Base-by-base conservation (phyloP, 2,113 vertebrate genomes). In the Caloenas nicobarica region DNA sequence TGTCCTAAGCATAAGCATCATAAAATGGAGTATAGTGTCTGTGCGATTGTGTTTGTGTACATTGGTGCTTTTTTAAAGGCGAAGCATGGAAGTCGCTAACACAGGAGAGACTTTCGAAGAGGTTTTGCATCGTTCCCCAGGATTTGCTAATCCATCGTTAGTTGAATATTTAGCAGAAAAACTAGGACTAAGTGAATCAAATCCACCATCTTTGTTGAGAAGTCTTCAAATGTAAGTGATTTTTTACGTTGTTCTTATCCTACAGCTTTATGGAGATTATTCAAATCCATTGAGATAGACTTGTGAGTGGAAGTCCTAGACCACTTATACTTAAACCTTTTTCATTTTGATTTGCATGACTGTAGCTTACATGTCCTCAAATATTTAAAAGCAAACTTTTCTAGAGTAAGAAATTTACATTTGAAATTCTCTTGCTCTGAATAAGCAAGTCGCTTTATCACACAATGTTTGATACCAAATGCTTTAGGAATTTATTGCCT, bases 201-300 rank as follows among this genome's bases (percentile, higher is more conserved):
- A 98, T 73, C 99, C 99, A n/a, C 99, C 99, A 3, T 99, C 99
- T 19, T 98, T 99, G 97, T 99, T 99, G 98, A 98, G 99, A 97
- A 99, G 99, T 76, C 98, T 99, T 36, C 99, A 99, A 94, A 99
- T 99, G 99, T 99, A 98, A 92, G 81, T 94, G 92, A 71, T 82
- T 85, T 19, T 92, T 53, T 71, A 11, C 65, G 6, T 89, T 95
- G 51, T 83, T 81, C 57, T 58, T 73, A 13, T 73, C 38, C 78
- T 73, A 1, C 90, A 81, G 58, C 81, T 87, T 87, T 82, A 38
- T 88, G 56, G 42, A 88, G 78, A 88, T 93, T 91, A 88, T 64
- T 93, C 24, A 93, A 73, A 92, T 93, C 83, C 62, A 24, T 36
- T 86, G 80, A 92, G 71, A 51, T 29, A 69, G 82, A 60, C 22